Percentiles rank a stretch among this genome's conserved stretches.
Conservation (phyloP, 2,113 vertebrate genomes). For the Myrmecophaga tridactyla region DNA sequence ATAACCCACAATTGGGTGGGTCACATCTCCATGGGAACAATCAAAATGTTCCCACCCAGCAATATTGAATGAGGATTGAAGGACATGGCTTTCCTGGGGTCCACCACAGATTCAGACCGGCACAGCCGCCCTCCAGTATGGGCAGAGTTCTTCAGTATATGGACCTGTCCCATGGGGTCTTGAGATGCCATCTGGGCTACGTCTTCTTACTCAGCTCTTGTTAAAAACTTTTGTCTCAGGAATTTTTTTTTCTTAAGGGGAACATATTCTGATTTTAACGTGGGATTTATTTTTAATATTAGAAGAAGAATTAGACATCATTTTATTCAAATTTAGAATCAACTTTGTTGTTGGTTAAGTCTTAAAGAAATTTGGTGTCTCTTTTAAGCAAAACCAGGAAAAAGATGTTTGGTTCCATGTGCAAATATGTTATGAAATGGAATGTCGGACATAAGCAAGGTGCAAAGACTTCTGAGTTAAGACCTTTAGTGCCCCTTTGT, state of each 20-base stretch:
- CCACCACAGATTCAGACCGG: no score
- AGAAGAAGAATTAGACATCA: no score
- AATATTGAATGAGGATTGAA: no score
- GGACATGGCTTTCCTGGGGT: no score
- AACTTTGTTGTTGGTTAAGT: neutral
- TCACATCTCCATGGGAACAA: no score
- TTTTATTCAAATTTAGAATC: slow-evolving; percentile 9
- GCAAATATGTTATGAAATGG: neutral
- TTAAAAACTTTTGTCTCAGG: neutral
- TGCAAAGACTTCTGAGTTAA: neutral
- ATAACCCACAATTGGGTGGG: no score
- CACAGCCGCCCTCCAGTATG: no score
- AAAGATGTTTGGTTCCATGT: neutral
- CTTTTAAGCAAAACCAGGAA: neutral
- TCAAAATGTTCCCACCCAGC: no score
- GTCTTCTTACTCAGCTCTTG: neutral
- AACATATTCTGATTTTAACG: neutral
- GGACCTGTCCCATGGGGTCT: no score
- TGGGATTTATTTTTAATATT: neutral
- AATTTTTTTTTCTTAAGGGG: neutral
- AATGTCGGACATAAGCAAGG: neutral
- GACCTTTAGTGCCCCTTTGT: neutral
- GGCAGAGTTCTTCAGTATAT: neutral
- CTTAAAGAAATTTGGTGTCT: neutral
- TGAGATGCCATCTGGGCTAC: neutral